Base-by-base conservation (phyloP, 1,140 invertebrate species). In the Arion vulgaris region DNA sequence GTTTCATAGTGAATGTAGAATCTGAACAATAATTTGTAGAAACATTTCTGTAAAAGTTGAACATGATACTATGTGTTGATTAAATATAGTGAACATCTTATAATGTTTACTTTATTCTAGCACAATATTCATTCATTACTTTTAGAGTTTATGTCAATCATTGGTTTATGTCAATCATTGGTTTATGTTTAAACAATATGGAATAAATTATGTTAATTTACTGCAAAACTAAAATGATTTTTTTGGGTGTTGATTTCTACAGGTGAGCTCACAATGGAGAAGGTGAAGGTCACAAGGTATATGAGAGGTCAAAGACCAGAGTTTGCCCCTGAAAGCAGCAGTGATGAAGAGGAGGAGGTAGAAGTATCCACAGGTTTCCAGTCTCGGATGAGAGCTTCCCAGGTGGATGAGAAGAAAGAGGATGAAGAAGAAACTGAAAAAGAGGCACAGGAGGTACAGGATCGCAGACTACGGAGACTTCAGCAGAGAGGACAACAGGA, bases 271-370 rank as follows among this genome's bases (percentile, higher is more conserved):
- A 89, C 89, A 32, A 94, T 93, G 93, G 92, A 94, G 84, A 93
- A 93, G 82, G 93, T 94, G 23, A 94, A 93, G 86, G 93, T 94
- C 36, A 89, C 89, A 82, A 88, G 93, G 81, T 93, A 94, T 88
- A 92, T 94, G 32, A 92, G 93, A 72, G 93, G 93, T 69, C 93
- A 93, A 90, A 89, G 91, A 88, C 92, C 92, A 69, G 91, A 91
- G 69, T 92, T 90, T 89, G 92, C 92, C 0, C 89, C 90, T 69
- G 88, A 92, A n/a, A 88, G 86, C 41, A 93, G 94, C 39, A 95
- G 95, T 85, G 94, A 94, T 83, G 94, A 94, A 84, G 93, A 93
- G 81, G 93, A 91, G 84, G 89, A 91, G 84, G 88, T 86, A 45
- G 89, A 91, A 74, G 88, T 91, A 83, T 84, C 86, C 39, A 82